Evolutionary conservation across 2,113 vertebrate species (phyloP), one percentile per base, ranked within the genome.

Genomic region (Oenanthe melanoleuca): DNA sequence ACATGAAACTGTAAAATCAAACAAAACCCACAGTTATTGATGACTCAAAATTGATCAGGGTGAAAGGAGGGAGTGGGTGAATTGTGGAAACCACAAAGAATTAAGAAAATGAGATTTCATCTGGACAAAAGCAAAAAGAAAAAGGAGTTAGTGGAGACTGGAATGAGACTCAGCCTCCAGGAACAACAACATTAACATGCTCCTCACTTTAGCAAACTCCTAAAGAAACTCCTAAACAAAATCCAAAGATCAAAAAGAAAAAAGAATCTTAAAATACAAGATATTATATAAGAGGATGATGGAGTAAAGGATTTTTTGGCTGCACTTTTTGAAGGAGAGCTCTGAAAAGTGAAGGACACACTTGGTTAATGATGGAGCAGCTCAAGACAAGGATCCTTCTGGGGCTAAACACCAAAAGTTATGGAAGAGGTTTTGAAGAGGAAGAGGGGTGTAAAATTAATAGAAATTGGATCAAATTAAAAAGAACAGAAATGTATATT

Each of bases 11-110:
- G 20, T 31, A 66, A 50, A 57, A n/a, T 40, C 70, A 49, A 49
- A 7, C 34, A n/a, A 65, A 74, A 9, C 9, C 42, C 42, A 19
- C 0, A 0, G 34, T 20, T 56, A 65, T 5, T 40, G 50, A 8
- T 2, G 2, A 40, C 6, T 42, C 52, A 40, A 31, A 47, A 65
- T 0, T 23, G 50, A 49, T 16, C 69, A 29, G 13, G 7, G 42
- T 74, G 52, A 49, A 49, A 85, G 33, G 50, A 29, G 34, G 24
- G 60, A 74, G 70, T 4, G 13, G 42, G 40, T 37, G n/a, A 57
- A 40, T 17, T 16, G 60, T 24, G 52, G 34, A 49, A 65, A 49
- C 1, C 60, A 49, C 42, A 9, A 40, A 85, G 34, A 49, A 40
- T n/a, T 7, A 24, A 40, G 50, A 49, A 49, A 57, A 42, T 31